Evolutionary conservation across 2,113 vertebrate species (phyloP).

Genomic region (Eretmochelys imbricata): DNA sequence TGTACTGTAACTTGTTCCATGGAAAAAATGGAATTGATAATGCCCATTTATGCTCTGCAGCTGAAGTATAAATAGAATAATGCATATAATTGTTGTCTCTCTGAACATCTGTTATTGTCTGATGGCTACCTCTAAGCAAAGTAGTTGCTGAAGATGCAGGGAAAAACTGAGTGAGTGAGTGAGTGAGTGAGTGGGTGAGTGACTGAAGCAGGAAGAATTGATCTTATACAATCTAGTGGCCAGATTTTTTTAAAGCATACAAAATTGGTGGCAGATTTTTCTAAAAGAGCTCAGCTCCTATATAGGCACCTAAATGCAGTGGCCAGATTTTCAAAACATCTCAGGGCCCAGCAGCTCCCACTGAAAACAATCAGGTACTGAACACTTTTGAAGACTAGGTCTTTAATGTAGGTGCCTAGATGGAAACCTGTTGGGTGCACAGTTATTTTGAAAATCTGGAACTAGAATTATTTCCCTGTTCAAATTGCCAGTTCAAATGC

Average conservation of each 20-base stretch:
- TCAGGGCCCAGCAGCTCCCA: too few relatives aligned
- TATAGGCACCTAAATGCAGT: not conserved
- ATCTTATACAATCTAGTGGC: not conserved
- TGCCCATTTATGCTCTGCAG: not conserved
- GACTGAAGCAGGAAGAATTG: not conserved
- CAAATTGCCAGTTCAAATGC: too few relatives aligned
- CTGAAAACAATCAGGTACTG: too few relatives aligned
- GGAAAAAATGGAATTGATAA: too few relatives aligned
- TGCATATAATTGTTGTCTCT: not conserved
- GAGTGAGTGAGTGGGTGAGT: too few relatives aligned
- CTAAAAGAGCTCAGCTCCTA: not conserved
- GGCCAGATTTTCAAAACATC: not conserved
- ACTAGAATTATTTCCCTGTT: too few relatives aligned
- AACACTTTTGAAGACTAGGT: too few relatives aligned
- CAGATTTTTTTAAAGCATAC: not conserved
- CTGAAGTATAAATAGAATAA: slow-evolving; percentile 35
- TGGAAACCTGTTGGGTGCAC: too few relatives aligned
- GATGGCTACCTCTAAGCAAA: not conserved
- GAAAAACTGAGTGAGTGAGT: not conserved
- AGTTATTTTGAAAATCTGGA: too few relatives aligned
- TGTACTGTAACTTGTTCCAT: too few relatives aligned
- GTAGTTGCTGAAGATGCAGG: not conserved
- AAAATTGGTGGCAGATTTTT: rapidly evolving
- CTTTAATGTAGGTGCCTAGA: too few relatives aligned
- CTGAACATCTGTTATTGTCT: slow-evolving; percentile 28